Conservation (phyloP, 2,888 invertebrate genomes). For the Sarcophaga subvicina region DNA sequence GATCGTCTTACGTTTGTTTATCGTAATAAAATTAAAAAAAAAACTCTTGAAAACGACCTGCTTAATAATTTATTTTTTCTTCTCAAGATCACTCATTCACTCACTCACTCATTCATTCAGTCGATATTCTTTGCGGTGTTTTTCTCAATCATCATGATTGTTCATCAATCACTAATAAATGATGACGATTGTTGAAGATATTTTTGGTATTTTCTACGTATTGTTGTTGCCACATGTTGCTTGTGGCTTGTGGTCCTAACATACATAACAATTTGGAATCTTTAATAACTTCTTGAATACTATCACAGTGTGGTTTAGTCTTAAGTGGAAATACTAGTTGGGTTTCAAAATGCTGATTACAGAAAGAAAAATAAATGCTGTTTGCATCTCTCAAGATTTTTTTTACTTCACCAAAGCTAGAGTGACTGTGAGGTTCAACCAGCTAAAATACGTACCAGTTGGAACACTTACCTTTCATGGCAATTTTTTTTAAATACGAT, state of each 20-base stretch:
- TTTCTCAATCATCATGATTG: slow-evolving; percentile 53
- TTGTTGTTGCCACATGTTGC: background rate
- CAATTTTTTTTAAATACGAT: too few species aligned
- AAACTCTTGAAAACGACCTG: slow-evolving; percentile 34
- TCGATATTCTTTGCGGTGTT: slow-evolving; percentile 24
- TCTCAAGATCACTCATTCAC: slow-evolving; percentile 19
- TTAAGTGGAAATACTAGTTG: too few species aligned
- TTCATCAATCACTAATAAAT: slow-evolving; percentile 61
- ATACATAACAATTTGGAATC: slow-evolving; percentile 45
- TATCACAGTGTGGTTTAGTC: slow-evolving; percentile 28
- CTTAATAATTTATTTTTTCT: slow-evolving; percentile 24
- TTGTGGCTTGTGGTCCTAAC: slow-evolving; percentile 30
- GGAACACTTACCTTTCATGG: too few species aligned
- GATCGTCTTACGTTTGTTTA: slow-evolving; percentile 33
- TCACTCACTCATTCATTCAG: background rate
- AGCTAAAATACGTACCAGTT: too few species aligned
- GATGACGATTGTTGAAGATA: slow-evolving; percentile 35
- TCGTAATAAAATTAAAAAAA: slow-evolving; percentile 44
- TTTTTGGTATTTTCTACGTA: slow-evolving; percentile 1
- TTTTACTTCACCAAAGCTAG: too few species aligned
- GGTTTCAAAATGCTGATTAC: too few species aligned
- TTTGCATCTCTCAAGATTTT: too few species aligned
- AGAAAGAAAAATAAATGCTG: too few species aligned
- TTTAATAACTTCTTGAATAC: slow-evolving; percentile 50
- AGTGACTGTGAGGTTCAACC: too few species aligned